These are phyloP conservation scores for Plecturocebus donacophilus DNA, from an alignment of 2,113 vertebrate species.

Conservation along the genomic window DNA sequence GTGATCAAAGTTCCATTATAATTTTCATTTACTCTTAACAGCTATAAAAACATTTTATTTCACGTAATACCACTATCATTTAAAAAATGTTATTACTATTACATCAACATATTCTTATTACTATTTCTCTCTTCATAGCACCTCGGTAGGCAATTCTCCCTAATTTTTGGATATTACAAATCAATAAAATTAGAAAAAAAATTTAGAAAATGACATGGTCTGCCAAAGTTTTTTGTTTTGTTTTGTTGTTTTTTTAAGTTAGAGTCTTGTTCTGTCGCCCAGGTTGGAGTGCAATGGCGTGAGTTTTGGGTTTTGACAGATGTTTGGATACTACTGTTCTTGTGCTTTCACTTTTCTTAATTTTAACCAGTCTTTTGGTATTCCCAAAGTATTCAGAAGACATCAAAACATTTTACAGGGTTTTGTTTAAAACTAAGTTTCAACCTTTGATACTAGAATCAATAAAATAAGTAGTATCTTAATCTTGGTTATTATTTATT, in stretches of 20 bases:
- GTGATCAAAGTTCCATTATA: conserved; percentile 29
- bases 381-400: not conserved
- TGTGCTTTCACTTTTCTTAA: not conserved
- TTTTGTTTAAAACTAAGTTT: conserved; percentile 37
- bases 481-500: not conserved
- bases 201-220: not conserved
- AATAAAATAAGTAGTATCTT: not conserved
- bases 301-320: not conserved
- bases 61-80: not conserved
- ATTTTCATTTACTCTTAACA: not conserved
- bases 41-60: not conserved
- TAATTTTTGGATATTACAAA: not conserved
- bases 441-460: not conserved
- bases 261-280: too few species aligned
- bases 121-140: not conserved
- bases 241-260: too few species aligned
- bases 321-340: not conserved
- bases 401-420: not conserved
- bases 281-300: too few species aligned
- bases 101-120: not conserved
- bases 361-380: not conserved
- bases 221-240: not conserved
- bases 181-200: not conserved
- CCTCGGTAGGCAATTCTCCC: not conserved
- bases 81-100: not conserved